These are phyloP conservation scores for Trematomus loennbergii DNA, from an alignment of 2,113 vertebrate species.

Conservation along the genomic window DNA sequence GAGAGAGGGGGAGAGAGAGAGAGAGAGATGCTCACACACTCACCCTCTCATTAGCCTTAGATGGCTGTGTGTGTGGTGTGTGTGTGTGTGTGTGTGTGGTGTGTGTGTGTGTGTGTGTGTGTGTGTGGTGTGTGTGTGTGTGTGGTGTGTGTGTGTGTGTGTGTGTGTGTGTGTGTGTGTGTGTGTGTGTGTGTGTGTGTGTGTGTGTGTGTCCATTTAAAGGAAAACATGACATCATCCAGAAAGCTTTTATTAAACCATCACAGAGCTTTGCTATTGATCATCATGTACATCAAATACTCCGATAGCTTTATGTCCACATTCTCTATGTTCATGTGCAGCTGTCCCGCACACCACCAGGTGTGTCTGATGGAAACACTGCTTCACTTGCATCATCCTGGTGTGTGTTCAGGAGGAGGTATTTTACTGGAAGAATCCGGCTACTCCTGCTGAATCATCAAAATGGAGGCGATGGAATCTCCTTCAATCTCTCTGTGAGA, in stretches of 20 bases:
- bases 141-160: constrained; percentile 23
- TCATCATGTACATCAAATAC: not conserved
- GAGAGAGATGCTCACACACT: constrained; percentile 10
- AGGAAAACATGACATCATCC: too few species aligned
- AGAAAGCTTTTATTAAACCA: too few species aligned
- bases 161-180: not conserved
- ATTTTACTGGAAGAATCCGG: constrained; percentile 73
- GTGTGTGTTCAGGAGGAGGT: constrained; percentile 44
- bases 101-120: too few species aligned
- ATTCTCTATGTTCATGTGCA: not conserved
- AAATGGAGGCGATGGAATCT: constrained; percentile 54
- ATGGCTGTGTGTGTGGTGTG: constrained; percentile 12
- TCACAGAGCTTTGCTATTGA: too few species aligned
- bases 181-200: not conserved
- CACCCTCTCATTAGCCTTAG: constrained; percentile 66
- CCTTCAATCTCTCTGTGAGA: constrained; percentile 49
- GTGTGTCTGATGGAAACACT: constrained; percentile 34
- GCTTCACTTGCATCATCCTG: constrained; percentile 24
- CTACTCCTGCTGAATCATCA: constrained; percentile 61
- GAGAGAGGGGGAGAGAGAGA: constrained; percentile 19
- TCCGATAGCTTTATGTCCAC: not conserved
- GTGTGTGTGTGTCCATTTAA: too few species aligned
- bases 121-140: constrained; percentile 14
- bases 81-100: constrained; percentile 23
- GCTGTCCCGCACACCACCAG: constrained; percentile 20